Percentiles rank a stretch among this genome's conserved stretches.
Conservation (phyloP, 2,888 invertebrate species). For the Diadegma fenestrale region DNA sequence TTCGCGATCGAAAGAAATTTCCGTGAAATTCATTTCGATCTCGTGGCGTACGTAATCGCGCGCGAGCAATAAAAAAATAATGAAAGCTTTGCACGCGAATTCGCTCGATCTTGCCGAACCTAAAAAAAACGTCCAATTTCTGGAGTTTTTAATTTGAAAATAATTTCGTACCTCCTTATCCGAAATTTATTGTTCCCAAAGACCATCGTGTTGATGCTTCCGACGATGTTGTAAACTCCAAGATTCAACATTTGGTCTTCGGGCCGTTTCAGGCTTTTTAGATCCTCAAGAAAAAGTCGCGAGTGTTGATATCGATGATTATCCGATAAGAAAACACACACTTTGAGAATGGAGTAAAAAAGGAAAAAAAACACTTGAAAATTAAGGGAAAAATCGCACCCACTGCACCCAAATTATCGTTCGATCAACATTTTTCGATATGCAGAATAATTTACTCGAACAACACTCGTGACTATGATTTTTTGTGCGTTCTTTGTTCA, state of each 20-base stretch:
- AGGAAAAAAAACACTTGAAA: conserved; percentile 18
- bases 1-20: background rate
- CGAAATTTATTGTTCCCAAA: conserved; percentile 86
- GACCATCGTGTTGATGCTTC: conserved; percentile 83
- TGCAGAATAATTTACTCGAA: background rate
- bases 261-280: background rate
- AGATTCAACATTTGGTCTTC: conserved; percentile 81
- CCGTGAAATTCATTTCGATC: background rate
- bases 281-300: conserved; percentile 4
- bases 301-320: conserved; percentile 14
- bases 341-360: background rate
- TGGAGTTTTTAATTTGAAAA: background rate
- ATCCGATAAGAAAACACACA: background rate
- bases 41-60: background rate
- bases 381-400: conserved; percentile 5
- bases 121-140: background rate
- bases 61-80: background rate
- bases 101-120: background rate
- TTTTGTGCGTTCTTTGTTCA: conserved; percentile 30
- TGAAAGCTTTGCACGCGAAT: background rate
- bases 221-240: conserved; percentile 79
- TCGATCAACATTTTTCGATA: conserved; percentile 34
- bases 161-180: conserved; percentile 85
- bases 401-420: conserved; percentile 54
- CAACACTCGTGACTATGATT: conserved; percentile 9